A percentile compares a stretch with the other conserved stretches of the same genome.
These are phyloP conservation scores for Beris chalybata DNA, from an alignment of 2,888 invertebrate genomes.

Conservation along the genomic window DNA sequence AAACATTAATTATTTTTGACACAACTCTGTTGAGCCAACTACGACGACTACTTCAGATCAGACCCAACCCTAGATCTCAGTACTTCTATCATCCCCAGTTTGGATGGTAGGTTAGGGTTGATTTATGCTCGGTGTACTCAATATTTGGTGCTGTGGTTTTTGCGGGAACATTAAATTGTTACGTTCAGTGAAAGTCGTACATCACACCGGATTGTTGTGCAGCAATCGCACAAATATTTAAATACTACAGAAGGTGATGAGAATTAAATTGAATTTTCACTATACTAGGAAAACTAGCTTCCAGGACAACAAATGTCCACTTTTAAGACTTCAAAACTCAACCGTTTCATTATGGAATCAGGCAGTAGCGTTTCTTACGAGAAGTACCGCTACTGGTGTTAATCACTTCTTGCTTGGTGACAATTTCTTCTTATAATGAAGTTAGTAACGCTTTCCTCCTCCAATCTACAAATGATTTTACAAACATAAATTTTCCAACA, in stretches of 20 bases:
- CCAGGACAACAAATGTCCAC: no score
- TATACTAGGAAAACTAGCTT: not conserved
- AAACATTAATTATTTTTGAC: constrained; percentile 39
- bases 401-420: no score
- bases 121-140: constrained; percentile 36
- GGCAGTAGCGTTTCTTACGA: no score
- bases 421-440: no score
- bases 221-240: no score
- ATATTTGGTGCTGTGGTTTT: constrained; percentile 36
- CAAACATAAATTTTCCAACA: no score
- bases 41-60: not conserved
- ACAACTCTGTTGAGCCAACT: not conserved
- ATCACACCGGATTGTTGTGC: not conserved
- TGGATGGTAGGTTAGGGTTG: constrained; percentile 3
- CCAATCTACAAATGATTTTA: no score
- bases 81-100: not conserved
- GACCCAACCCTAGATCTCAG: not conserved
- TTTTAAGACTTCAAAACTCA: no score
- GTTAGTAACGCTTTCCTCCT: no score
- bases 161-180: constrained; percentile 35
- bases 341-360: no score
- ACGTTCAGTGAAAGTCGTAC: constrained; percentile 17
- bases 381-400: no score
- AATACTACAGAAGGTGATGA: not conserved
- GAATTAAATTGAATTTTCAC: constrained; percentile 3